Evolutionary conservation across 2,797 vertebrate genomes (phyloP).

Genomic region (Pantherophis vulpinus): DNA sequence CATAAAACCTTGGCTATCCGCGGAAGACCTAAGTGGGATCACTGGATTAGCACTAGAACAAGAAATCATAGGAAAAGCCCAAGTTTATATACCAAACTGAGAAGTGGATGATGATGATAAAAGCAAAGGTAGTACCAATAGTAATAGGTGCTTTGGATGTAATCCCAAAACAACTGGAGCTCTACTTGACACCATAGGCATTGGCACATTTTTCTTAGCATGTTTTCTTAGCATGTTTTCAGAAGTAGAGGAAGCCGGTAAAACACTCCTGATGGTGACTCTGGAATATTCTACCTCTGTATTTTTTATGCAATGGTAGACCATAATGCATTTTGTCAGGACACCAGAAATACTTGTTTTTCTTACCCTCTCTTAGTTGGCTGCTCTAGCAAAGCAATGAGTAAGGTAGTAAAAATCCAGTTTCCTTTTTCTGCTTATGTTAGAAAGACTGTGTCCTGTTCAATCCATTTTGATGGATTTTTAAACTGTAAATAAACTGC

Average conservation of each 20-base stretch:
- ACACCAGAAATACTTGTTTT: neutral
- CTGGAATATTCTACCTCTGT: neutral
- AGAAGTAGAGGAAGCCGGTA: neutral
- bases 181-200: neutral
- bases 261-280: neutral
- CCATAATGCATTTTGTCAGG: neutral
- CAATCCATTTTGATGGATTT: neutral
- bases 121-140: neutral
- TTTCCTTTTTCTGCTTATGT: neutral
- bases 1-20: neutral
- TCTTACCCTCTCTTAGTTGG: neutral
- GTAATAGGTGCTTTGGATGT: neutral
- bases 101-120: neutral
- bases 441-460: neutral
- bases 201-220: neutral
- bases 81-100: neutral
- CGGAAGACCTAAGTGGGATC: neutral
- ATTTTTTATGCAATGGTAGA: neutral
- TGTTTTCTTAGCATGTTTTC: neutral
- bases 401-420: neutral
- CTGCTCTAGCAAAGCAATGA: neutral
- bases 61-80: neutral
- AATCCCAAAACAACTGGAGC: neutral
- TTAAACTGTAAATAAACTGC: neutral
- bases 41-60: neutral